Conservation (phyloP, 2,113 vertebrate species). For the Ardeotis arabs region DNA sequence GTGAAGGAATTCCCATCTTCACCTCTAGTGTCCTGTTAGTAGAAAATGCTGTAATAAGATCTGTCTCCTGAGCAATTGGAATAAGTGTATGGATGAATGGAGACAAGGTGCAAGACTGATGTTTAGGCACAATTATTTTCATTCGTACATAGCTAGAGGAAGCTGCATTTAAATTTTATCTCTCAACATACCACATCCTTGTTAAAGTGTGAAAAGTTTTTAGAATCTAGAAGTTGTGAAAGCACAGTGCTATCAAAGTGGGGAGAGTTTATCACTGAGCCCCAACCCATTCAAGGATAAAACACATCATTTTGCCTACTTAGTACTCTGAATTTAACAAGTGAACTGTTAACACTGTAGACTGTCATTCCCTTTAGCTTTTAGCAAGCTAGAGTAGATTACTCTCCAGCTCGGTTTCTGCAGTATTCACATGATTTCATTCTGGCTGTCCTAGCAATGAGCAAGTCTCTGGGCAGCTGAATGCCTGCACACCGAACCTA, state of each 20-base stretch:
- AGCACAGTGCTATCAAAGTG: neutral
- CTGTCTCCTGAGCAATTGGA: neutral
- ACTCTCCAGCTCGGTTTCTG: neutral
- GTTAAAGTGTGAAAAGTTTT: neutral
- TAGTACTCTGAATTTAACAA: neutral
- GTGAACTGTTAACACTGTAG: neutral
- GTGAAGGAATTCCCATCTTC: neutral
- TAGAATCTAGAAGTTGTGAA: neutral
- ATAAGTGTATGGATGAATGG: neutral
- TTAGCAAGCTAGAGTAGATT: neutral
- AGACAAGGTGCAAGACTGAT: neutral
- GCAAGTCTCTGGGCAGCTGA: neutral
- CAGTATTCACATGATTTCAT: neutral
- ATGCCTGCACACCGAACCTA: accelerated
- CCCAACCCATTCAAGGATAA: neutral
- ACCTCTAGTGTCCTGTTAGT: neutral
- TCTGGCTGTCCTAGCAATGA: neutral
- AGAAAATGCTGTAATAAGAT: neutral
- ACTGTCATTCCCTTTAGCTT: neutral
- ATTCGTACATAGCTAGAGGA: neutral
- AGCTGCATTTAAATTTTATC: neutral
- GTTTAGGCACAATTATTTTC: neutral
- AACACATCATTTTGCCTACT: neutral
- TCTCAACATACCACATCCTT: neutral
- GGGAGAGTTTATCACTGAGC: neutral